Conservation (phyloP, 2,888 invertebrate genomes). For the Stenotaenia linearis region DNA sequence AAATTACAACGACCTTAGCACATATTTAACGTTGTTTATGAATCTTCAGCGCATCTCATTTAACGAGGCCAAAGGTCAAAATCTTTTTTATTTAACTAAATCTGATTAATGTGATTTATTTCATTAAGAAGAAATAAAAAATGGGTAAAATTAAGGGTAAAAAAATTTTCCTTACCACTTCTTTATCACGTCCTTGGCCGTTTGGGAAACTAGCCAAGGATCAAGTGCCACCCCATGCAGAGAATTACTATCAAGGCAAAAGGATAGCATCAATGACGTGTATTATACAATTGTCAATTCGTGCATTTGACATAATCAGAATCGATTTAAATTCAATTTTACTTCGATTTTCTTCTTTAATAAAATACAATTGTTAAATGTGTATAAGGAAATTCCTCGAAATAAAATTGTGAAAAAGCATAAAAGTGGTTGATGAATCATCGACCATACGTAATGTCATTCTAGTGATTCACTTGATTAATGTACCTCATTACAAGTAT, state of each 20-base stretch:
- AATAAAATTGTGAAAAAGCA: background rate
- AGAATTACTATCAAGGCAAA: slow-evolving; percentile 3
- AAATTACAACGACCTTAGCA: background rate
- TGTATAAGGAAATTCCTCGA: background rate
- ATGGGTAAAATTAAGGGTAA: too few relatives aligned
- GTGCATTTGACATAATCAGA: background rate
- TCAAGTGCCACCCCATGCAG: slow-evolving; percentile 12
- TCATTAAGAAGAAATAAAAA: too few relatives aligned
- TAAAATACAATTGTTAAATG: background rate
- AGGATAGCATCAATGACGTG: background rate
- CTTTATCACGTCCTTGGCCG: background rate
- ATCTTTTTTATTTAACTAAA: too few relatives aligned
- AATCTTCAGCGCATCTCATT: background rate
- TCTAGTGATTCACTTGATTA: slow-evolving; percentile 4
- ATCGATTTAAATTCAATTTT: background rate
- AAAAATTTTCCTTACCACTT: background rate
- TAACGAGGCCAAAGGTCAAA: background rate
- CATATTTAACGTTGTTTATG: background rate
- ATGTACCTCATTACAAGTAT: background rate
- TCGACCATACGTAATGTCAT: background rate
- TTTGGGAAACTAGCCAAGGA: background rate
- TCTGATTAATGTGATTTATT: too few relatives aligned
- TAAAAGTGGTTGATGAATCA: background rate
- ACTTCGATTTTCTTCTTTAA: background rate
- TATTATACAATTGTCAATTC: background rate